Conservation (phyloP, 2,797 vertebrate species). For the Onychomys arenicola region DNA sequence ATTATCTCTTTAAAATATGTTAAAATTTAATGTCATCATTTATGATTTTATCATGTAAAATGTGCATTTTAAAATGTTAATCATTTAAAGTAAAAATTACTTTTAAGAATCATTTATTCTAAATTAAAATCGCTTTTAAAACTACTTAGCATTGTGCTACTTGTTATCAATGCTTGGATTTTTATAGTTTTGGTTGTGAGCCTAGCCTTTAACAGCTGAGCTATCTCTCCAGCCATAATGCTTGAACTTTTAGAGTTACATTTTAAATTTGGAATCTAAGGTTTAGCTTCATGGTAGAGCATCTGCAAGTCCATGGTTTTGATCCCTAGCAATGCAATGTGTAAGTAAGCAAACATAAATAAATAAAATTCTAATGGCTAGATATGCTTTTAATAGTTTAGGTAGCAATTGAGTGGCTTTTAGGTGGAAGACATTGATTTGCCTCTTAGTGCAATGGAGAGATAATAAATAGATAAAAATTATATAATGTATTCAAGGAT, state of each 20-base stretch:
- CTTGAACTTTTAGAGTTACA: constrained; percentile 25
- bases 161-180: constrained; percentile 20
- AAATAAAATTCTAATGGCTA: neutral
- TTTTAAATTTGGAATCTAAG: neutral
- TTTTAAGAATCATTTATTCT: constrained; percentile 43
- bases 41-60: constrained; percentile 50
- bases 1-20: constrained; percentile 51
- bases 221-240: neutral
- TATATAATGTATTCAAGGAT: constrained; percentile 10
- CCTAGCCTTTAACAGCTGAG: neutral
- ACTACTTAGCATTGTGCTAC: constrained; percentile 16
- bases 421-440: neutral
- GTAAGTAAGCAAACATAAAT: neutral
- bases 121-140: constrained; percentile 47
- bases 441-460: neutral
- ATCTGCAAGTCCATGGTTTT: neutral
- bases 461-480: neutral
- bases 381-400: neutral
- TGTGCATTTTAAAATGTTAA: constrained; percentile 46
- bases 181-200: neutral
- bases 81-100: constrained; percentile 64
- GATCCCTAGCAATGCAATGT: neutral
- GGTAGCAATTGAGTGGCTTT: neutral
- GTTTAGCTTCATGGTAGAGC: neutral
- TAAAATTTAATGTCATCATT: constrained; percentile 42